Base-by-base conservation (phyloP, 2,113 vertebrate species). In the Trinectes maculatus region DNA sequence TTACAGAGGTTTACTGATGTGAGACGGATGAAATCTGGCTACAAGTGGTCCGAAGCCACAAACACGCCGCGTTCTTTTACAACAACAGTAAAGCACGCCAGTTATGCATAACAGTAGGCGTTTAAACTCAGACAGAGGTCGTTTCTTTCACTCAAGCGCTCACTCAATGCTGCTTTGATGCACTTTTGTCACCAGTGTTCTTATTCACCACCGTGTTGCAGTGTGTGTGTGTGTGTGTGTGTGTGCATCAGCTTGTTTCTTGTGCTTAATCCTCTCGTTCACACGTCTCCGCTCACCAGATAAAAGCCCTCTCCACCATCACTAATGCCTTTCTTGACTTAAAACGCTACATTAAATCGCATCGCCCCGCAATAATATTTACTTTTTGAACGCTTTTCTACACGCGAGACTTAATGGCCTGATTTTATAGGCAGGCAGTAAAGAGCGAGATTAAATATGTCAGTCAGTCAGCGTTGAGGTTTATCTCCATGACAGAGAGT, bases 1-100 rank as follows among this genome's bases (percentile, higher is more conserved):
- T 71, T 61, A 44, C 36, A 44, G 53, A 52, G 54, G 49, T 73
- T 55, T 64, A 29, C 46, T 53, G 11, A 47, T 36, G 44, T 51
- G 51, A 42, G 42, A 77, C 26, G 19, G 28, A 31, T 66, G 44
- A 60, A 67, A 60, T 58, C 9, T 1, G 56, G 9, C 28, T 59
- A 5, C 6, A 36, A 39, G 47, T 1, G 8, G 18, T 46, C 28
- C n/a, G 53, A 22, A n/a, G 58, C 24, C 25, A 42, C 13, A 37
- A 58, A 13, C 29, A 16, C 43, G 43, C 29, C 40, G 40, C 31
- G 29, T 15, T 55, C 0, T 57, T 49, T 60, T 13, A 46, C 1
- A n/a, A n/a, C n/a, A n/a, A n/a, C 18, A 37, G 44, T 5, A 15
- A 11, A 60, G 2, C 13, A 6, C 26, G 33, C 1, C 19, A 39